Base-by-base conservation (phyloP, 2,113 vertebrate genomes). In the Steatornis caripensis region DNA sequence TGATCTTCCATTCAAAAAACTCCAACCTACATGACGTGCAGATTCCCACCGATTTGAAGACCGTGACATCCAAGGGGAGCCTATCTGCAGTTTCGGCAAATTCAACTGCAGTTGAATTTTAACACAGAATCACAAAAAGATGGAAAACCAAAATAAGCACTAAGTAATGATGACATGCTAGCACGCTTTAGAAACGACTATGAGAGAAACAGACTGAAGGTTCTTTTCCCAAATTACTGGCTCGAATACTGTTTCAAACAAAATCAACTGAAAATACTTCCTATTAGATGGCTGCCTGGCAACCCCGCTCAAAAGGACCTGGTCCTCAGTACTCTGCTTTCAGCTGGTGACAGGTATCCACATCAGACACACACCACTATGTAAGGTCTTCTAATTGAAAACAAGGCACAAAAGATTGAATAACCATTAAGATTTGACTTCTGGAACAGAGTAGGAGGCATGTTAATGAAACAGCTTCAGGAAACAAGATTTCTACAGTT, bases 1-100 rank as follows among this genome's bases (percentile, higher is more conserved):
- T 94, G 37, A 94, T 85, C 62, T 96, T 78, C 84, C 76, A 93
- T 75, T 84, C 70, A 90, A 69, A 88, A 65, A 46, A 85, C 19
- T 51, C 41, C 57, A 74, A 75, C 54, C 90, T 93, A 74, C 4
- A 3, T 27, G 36, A 86, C 14, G 10, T 26, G 15, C 79, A 60
- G 71, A 66, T 46, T 80, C 66, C 20, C 46, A 62, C 26, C 6
- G 2, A 72, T 65, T 22, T 39, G 29, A 89, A 70, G 91, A 46
- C 48, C 41, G 6, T 18, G 68, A 72, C 36, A 23, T 76, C 68
- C 60, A 36, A 66, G 36, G 22, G 49, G 30, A 83, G 21, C 9
- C 68, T 54, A 65, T 27, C 68, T 37, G 26, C 48, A 87, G 36
- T 37, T 85, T 8, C 62, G 58, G 37, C 51, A 91, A 9, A 37